Conservation (phyloP, 2,113 vertebrate species). For the Ophthalmotilapia sp. region DNA sequence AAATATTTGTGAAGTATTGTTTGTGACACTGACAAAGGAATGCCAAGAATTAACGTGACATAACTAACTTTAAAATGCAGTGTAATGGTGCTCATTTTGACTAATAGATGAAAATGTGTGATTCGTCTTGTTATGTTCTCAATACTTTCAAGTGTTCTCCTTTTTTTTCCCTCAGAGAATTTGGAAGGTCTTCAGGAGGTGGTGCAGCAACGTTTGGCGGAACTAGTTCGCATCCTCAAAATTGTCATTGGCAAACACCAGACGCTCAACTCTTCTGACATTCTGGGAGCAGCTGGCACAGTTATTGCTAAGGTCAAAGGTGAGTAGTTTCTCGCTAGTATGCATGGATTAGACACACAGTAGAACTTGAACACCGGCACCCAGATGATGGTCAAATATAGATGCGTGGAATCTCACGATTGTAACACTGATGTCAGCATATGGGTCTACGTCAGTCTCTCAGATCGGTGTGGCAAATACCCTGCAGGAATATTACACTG, state of each 20-base stretch:
- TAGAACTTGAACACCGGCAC: background rate
- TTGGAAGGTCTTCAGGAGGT: constrained; percentile 75
- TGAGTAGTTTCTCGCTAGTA: constrained; percentile 58
- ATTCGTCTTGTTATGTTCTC: background rate
- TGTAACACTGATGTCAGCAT: background rate
- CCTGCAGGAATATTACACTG: background rate
- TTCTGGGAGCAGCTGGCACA: constrained; percentile 88
- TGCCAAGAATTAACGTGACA: background rate
- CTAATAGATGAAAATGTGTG: background rate
- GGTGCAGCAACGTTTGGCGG: constrained; percentile 83
- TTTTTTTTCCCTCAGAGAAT: constrained; percentile 58
- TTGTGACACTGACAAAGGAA: background rate
- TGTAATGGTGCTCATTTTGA: background rate
- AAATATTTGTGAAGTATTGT: background rate
- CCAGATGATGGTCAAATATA: background rate
- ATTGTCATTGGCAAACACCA: constrained; percentile 89
- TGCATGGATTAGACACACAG: background rate
- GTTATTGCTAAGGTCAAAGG: constrained; percentile 97
- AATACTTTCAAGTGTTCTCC: background rate
- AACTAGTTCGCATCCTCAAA: constrained; percentile 84
- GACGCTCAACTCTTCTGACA: constrained; percentile 87
- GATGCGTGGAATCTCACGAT: background rate
- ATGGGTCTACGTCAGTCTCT: background rate
- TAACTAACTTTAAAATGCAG: background rate
- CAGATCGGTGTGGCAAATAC: background rate